These are phyloP conservation scores for Panopea generosa DNA, from an alignment of 2,888 invertebrate genomes.

Conservation along the genomic window DNA sequence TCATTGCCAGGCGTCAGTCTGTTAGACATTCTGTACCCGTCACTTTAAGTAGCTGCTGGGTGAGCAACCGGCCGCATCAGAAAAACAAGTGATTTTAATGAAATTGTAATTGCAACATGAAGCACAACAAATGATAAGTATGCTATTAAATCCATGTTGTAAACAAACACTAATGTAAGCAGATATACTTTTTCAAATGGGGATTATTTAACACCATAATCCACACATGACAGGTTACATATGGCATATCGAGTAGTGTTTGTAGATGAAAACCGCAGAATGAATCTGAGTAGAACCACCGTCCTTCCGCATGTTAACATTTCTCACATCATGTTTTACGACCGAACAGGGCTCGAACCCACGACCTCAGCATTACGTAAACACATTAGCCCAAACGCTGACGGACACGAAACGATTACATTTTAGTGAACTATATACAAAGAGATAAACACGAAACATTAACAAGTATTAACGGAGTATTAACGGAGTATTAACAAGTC, in stretches of 20 bases:
- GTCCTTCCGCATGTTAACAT: constrained; percentile 3
- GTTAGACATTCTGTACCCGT: neutral
- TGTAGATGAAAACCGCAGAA: neutral
- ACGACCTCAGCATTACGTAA: constrained; percentile 1
- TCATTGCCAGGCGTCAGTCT: too few relatives aligned
- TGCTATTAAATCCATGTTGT: constrained; percentile 2
- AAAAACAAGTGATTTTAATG: constrained; percentile 3
- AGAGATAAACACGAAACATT: constrained; percentile 1
- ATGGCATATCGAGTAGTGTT: constrained; percentile 2
- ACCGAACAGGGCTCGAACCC: constrained; percentile 3
- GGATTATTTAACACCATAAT: constrained; percentile 3
- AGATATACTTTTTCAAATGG: constrained; percentile 3
- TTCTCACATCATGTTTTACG: constrained; percentile 1
- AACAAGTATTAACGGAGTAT: too few relatives aligned
- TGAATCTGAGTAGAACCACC: constrained; percentile 1
- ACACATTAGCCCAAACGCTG: constrained; percentile 3
- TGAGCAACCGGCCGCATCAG: too few relatives aligned
- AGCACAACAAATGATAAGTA: constrained; percentile 1
- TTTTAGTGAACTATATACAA: constrained; percentile 3
- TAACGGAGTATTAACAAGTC: neutral
- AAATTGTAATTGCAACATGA: constrained; percentile 3
- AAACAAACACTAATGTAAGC: constrained; percentile 2
- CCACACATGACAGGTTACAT: constrained; percentile 3
- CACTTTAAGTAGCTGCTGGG: too few relatives aligned
- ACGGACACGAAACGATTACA: constrained; percentile 1